These are phyloP conservation scores for Podarcis raffonei DNA, from an alignment of 2,113 vertebrate genomes.

Conservation along the genomic window DNA sequence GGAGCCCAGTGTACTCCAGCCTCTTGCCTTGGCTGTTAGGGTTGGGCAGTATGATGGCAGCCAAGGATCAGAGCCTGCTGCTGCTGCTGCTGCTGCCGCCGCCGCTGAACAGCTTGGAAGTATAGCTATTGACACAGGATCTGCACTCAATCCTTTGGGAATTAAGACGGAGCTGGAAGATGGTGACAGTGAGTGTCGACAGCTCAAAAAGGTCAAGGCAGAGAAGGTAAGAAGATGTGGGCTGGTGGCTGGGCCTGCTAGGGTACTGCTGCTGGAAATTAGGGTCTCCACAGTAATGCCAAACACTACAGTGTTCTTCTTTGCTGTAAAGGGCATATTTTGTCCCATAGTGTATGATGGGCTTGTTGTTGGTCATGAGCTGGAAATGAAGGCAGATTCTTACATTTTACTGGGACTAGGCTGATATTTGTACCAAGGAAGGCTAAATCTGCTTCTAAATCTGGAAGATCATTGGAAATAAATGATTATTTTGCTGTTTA, in stretches of 20 bases:
- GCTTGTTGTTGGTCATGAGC: not conserved
- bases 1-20: constrained; percentile 88
- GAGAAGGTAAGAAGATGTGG: constrained; percentile 93
- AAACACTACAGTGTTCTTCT: accelerated
- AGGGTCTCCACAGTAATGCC: accelerated
- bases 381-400: not conserved
- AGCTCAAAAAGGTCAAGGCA: constrained; percentile 93
- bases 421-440: not conserved
- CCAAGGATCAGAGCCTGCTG: constrained; percentile 84
- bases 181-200: constrained; percentile 91
- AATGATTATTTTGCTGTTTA: not conserved
- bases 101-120: constrained; percentile 89
- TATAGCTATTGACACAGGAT: constrained; percentile 93
- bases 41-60: constrained; percentile 87
- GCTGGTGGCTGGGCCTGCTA: not conserved
- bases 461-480: not conserved
- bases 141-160: constrained; percentile 89
- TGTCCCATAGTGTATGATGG: accelerated
- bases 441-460: not conserved
- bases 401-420: not conserved
- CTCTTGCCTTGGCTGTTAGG: constrained; percentile 85
- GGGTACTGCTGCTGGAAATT: not conserved
- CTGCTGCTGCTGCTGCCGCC: constrained; percentile 72
- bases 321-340: accelerated
- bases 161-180: constrained; percentile 94